A percentile compares a stretch with the other conserved stretches of the same genome.
Evolutionary conservation across 2,113 vertebrate species (phyloP).

Genomic region (Eulemur rufifrons): DNA sequence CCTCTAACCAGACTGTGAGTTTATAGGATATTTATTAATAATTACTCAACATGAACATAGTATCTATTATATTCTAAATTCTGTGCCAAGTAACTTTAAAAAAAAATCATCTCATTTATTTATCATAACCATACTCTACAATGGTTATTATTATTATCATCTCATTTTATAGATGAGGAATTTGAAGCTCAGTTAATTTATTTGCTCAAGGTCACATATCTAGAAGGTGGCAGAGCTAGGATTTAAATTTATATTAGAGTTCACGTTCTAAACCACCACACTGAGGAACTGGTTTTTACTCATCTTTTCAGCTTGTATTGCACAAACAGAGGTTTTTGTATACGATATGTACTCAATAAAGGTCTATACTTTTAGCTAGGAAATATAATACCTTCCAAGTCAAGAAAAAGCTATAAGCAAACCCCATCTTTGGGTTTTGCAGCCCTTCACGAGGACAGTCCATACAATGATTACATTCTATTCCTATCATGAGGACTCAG

Average conservation of each 20-base stretch:
- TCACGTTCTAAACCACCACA: conserved; percentile 13
- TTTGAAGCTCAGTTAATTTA: conserved; percentile 38
- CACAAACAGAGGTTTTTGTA: background rate
- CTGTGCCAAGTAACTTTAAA: background rate
- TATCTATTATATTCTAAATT: conserved; percentile 29
- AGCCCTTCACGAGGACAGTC: background rate
- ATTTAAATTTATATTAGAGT: conserved; percentile 35
- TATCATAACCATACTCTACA: background rate
- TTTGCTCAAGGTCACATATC: conserved; percentile 43
- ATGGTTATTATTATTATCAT: conserved; percentile 41
- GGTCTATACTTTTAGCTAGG: background rate
- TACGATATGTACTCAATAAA: background rate
- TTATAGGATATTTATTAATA: conserved; percentile 31
- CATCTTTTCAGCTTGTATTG: background rate
- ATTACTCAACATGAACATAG: background rate
- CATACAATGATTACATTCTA: background rate
- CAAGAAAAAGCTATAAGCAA: background rate
- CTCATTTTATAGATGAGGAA: conserved; percentile 49
- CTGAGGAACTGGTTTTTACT: background rate
- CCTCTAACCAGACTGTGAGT: background rate
- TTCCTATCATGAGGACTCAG: background rate
- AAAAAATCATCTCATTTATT: conserved; percentile 24
- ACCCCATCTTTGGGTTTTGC: background rate
- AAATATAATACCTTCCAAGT: background rate
- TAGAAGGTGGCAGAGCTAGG: conserved; percentile 1